Conservation (phyloP, 2,113 vertebrate species). For the Anhinga rufa region DNA sequence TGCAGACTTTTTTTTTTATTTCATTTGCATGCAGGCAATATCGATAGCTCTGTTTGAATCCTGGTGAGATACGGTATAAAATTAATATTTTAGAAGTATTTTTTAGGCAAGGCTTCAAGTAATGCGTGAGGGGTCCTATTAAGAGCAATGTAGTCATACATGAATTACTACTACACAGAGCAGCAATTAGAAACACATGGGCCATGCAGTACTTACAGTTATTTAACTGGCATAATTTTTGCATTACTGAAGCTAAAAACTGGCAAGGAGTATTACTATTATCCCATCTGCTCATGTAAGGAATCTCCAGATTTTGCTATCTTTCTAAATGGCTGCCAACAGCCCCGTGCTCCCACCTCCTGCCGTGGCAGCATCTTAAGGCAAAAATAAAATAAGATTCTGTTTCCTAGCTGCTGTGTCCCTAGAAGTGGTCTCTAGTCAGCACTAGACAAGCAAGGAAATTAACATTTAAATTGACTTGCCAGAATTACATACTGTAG, state of each 20-base stretch:
- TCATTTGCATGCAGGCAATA: not conserved
- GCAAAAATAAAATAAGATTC: not conserved
- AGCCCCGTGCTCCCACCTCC: rapidly evolving
- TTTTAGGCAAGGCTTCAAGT: not conserved
- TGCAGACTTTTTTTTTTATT: not conserved
- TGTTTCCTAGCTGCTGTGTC: not conserved
- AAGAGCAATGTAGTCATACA: not conserved
- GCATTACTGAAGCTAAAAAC: not conserved
- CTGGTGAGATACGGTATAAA: not conserved
- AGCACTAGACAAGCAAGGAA: not conserved
- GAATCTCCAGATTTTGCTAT: not conserved
- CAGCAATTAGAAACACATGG: not conserved
- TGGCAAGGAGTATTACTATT: not conserved
- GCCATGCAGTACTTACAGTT: not conserved
- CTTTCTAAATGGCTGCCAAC: not conserved
- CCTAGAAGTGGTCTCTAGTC: not conserved
- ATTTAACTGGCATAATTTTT: not conserved
- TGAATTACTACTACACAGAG: not conserved
- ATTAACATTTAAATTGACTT: not conserved
- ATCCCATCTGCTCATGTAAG: not conserved
- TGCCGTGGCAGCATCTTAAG: not conserved
- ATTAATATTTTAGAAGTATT: not conserved
- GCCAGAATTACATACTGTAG: not conserved
- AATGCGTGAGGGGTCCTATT: not conserved
- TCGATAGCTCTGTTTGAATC: not conserved